Evolutionary conservation across 2,888 invertebrate species (phyloP).

Genomic region (Hedya salicella): DNA sequence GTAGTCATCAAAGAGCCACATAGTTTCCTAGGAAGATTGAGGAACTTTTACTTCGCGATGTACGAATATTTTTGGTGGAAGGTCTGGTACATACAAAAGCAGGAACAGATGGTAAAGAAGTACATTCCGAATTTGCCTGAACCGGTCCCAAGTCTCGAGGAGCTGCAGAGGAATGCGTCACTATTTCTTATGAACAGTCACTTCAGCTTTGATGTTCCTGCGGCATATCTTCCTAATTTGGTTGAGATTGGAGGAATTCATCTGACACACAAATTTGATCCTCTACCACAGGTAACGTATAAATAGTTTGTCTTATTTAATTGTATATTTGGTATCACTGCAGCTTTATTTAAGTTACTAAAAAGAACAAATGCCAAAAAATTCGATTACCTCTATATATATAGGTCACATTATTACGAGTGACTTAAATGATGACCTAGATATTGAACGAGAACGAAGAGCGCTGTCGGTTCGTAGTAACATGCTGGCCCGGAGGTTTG

Average conservation of each 20-base stretch:
- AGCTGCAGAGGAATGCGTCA: conserved; percentile 71
- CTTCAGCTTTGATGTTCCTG: conserved; percentile 74
- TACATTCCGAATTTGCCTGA: conserved; percentile 67
- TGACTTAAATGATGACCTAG: too few relatives aligned
- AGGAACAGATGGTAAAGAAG: conserved; percentile 67
- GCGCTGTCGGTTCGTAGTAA: too few relatives aligned
- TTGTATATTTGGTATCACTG: too few relatives aligned
- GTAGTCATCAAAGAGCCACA: conserved; percentile 74
- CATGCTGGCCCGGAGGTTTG: too few relatives aligned
- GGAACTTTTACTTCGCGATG: conserved; percentile 75
- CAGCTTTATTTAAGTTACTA: too few relatives aligned
- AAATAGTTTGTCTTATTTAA: too few relatives aligned
- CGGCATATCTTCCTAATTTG: conserved; percentile 82
- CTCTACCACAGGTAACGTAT: conserved; percentile 72
- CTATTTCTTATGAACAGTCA: conserved; percentile 80
- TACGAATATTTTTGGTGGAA: conserved; percentile 76
- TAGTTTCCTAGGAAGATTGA: conserved; percentile 79
- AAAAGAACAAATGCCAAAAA: too few relatives aligned
- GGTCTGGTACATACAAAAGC: conserved; percentile 68
- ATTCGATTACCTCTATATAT: too few relatives aligned
- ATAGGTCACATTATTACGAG: too few relatives aligned
- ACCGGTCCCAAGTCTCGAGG: conserved; percentile 70
- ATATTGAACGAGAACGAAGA: too few relatives aligned
- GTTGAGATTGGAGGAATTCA: conserved; percentile 86
- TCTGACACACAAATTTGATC: conserved; percentile 62